Conservation (phyloP, 2,797 vertebrate species). For the Poecile montanus region DNA sequence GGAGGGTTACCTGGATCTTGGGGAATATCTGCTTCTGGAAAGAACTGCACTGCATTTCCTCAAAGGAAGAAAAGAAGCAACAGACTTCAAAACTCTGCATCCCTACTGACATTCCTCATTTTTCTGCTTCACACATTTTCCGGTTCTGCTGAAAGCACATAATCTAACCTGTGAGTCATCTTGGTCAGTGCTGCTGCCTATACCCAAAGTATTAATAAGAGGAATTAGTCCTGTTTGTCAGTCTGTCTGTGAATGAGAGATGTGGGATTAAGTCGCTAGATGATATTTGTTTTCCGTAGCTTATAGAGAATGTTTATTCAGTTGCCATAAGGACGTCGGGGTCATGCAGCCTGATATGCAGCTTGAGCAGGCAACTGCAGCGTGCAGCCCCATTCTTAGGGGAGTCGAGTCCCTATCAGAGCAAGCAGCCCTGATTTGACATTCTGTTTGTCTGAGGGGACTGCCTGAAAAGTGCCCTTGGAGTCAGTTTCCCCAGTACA, state of each 20-base stretch:
- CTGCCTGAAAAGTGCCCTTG: not conserved
- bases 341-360: not conserved
- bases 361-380: not conserved
- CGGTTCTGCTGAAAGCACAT: not conserved
- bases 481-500: not conserved
- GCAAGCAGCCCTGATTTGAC: not conserved
- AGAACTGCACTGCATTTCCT: not conserved
- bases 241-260: slow-evolving; percentile 48
- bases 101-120: not conserved
- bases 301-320: slow-evolving; percentile 29
- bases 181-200: not conserved
- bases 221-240: slow-evolving; percentile 48
- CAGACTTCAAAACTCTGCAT: not conserved
- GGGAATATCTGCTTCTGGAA: slow-evolving; percentile 40
- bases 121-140: not conserved
- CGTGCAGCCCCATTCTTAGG: not conserved
- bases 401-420: not conserved
- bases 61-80: not conserved
- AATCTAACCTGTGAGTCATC: slow-evolving; percentile 16
- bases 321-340: not conserved
- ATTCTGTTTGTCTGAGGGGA: not conserved
- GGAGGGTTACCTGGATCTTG: not conserved
- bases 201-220: slow-evolving; percentile 32
- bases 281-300: slow-evolving; percentile 33
- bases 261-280: not conserved